phyloP scores from a whole-genome alignment of 2,888 invertebrate genomes.

The Coenonympha arcania region DNA sequence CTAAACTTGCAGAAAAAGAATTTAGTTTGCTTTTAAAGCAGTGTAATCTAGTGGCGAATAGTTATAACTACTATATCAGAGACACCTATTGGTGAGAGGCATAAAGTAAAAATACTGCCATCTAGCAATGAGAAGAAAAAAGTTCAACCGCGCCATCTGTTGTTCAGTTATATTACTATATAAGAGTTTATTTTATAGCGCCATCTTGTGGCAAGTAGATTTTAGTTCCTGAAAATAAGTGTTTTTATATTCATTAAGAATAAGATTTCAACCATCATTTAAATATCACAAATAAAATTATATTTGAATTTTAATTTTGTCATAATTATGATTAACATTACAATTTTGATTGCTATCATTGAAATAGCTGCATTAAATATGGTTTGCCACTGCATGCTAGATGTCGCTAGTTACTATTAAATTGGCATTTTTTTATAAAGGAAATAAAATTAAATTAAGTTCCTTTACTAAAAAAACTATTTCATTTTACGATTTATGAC shows the following conservation, averaged over 20 bases:
- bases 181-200: not conserved
- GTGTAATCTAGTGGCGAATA: not conserved
- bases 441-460: too few species aligned
- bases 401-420: too few species aligned
- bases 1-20: constrained; percentile 1
- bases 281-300: not conserved
- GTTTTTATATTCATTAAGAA: not conserved
- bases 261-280: not conserved
- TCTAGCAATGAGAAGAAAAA: not conserved
- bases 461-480: too few species aligned
- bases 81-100: not conserved
- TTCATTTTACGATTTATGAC: too few species aligned
- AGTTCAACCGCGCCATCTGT: not conserved
- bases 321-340: too few species aligned
- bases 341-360: too few species aligned
- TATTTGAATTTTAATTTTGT: too few species aligned
- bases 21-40: constrained; percentile 10
- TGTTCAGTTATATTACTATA: not conserved
- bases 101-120: not conserved
- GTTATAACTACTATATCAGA: not conserved
- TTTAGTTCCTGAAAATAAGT: not conserved
- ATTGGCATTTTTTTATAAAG: too few species aligned
- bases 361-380: too few species aligned
- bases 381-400: too few species aligned
- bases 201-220: not conserved